These are phyloP conservation scores for Nineta flava DNA, from an alignment of 2,888 invertebrate genomes.

Conservation along the genomic window DNA sequence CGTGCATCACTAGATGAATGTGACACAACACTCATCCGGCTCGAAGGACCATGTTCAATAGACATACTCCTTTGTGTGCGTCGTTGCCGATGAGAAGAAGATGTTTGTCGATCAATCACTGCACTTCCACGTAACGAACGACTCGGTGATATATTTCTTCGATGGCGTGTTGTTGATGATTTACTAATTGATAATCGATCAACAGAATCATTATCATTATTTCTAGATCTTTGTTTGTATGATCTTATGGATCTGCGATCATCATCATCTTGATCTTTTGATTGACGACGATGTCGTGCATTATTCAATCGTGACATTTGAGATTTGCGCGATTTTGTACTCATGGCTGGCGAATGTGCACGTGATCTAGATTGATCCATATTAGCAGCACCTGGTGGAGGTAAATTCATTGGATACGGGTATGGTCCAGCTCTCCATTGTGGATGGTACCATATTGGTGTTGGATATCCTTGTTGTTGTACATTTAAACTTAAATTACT, in stretches of 20 bases:
- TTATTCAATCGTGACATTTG: slow-evolving; percentile 37
- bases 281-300: background rate
- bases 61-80: no score
- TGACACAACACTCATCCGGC: no score
- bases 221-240: slow-evolving; percentile 13
- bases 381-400: slow-evolving; percentile 29
- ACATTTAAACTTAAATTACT: slow-evolving; percentile 40
- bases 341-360: slow-evolving; percentile 50
- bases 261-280: slow-evolving; percentile 8
- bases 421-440: background rate
- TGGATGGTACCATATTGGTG: slow-evolving; percentile 14
- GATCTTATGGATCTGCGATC: slow-evolving; percentile 17
- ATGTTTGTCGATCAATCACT: background rate
- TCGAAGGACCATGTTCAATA: no score
- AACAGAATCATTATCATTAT: slow-evolving; percentile 23
- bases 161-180: slow-evolving; percentile 2
- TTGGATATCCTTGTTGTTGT: slow-evolving; percentile 22
- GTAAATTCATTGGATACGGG: slow-evolving; percentile 14
- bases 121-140: background rate
- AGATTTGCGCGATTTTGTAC: slow-evolving; percentile 53
- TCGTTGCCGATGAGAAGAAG: background rate
- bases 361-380: slow-evolving; percentile 40
- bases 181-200: slow-evolving; percentile 16
- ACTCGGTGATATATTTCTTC: background rate
- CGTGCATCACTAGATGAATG: no score